A percentile compares a stretch with the other conserved stretches of the same genome.
Conservation (phyloP, 2,113 vertebrate genomes). For the Psophia crepitans region DNA sequence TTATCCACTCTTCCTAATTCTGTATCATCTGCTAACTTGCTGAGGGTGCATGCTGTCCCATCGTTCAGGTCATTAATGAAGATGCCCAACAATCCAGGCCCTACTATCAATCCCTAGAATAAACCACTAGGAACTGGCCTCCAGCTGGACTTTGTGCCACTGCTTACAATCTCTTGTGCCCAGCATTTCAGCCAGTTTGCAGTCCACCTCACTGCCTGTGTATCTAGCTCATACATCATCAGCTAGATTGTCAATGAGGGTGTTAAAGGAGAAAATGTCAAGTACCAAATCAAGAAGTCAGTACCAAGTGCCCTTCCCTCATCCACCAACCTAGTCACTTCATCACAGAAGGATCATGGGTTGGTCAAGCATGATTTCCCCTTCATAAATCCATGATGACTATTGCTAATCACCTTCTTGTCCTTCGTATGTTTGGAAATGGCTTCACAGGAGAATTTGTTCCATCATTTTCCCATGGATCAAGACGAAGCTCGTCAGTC, state of each 20-base stretch:
- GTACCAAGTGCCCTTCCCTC: neutral
- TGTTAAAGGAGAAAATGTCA: neutral
- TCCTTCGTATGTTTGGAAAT: neutral
- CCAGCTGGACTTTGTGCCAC: neutral
- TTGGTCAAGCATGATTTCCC: rapidly evolving
- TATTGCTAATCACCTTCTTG: neutral
- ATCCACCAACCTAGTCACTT: neutral
- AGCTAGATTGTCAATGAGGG: neutral
- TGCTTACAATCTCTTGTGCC: neutral
- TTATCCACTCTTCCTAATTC: neutral
- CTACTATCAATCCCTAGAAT: neutral
- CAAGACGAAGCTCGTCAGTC: neutral
- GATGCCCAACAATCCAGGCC: neutral
- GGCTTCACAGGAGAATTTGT: neutral
- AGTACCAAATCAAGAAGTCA: too few species aligned
- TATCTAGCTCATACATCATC: neutral
- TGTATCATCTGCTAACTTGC: neutral
- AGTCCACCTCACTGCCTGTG: neutral
- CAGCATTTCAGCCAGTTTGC: neutral
- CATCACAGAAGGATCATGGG: neutral
- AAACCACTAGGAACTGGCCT: neutral
- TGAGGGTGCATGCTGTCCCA: neutral
- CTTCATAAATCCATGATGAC: neutral
- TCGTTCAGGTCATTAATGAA: neutral
- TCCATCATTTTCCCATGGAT: neutral